phyloP scores from a whole-genome alignment of 2,113 vertebrate genomes.

The Rhynchomys soricoides region DNA sequence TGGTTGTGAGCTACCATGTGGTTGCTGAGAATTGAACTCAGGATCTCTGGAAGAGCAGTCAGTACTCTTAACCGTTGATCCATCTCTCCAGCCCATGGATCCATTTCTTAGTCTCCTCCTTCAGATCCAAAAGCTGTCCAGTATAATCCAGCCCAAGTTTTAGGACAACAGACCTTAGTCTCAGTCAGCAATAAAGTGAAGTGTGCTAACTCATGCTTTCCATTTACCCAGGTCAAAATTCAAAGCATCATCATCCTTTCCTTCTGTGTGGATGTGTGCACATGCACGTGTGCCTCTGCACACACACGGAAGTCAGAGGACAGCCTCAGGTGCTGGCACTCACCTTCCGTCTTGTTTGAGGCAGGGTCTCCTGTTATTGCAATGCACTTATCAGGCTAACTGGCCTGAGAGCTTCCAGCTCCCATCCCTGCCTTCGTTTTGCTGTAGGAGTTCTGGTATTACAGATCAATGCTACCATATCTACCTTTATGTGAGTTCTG shows the following conservation, averaged over 20 bases:
- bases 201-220: background rate
- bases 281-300: background rate
- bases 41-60: no score
- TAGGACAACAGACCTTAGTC: background rate
- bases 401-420: background rate
- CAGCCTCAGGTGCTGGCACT: background rate
- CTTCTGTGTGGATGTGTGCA: background rate
- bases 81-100: no score
- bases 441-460: background rate
- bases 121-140: background rate
- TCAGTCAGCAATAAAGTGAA: background rate
- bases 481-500: background rate
- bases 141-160: background rate
- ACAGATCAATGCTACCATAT: background rate
- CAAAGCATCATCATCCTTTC: background rate
- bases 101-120: background rate
- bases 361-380: background rate
- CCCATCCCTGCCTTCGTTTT: background rate
- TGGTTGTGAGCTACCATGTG: no score
- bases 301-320: background rate
- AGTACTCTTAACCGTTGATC: no score
- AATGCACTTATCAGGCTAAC: background rate
- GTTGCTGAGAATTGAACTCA: no score
- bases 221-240: background rate
- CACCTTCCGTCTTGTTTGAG: background rate